Percentiles rank a stretch among this genome's conserved stretches.
Conservation (phyloP, 1,140 invertebrate species). For the Lethocerus indicus region DNA sequence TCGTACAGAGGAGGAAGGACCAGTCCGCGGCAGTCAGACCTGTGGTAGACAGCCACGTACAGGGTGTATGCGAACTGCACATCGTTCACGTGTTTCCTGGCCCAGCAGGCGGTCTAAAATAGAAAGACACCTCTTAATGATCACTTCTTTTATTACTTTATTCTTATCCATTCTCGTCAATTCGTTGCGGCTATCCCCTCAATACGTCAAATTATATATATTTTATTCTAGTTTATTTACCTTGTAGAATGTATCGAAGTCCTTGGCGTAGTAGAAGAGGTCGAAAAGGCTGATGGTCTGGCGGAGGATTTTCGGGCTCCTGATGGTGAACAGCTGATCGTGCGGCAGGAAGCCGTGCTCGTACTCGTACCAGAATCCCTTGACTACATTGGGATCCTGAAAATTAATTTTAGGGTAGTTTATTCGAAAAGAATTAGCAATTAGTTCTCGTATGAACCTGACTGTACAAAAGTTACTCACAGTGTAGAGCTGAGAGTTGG, state of each 20-base stretch:
- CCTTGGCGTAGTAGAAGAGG: constrained; percentile 45
- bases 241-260: constrained; percentile 22
- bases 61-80: constrained; percentile 43
- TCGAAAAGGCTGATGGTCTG: constrained; percentile 45
- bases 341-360: constrained; percentile 35
- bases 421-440: too few relatives aligned
- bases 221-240: too few relatives aligned
- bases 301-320: constrained; percentile 36
- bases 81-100: constrained; percentile 39
- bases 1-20: constrained; percentile 45
- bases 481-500: constrained; percentile 2
- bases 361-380: constrained; percentile 35
- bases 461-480: too few relatives aligned
- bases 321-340: constrained; percentile 39
- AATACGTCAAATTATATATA: too few relatives aligned
- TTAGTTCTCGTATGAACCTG: too few relatives aligned
- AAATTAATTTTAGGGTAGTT: too few relatives aligned
- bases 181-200: too few relatives aligned
- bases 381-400: constrained; percentile 34
- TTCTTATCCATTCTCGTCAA: too few relatives aligned
- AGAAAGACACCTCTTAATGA: too few relatives aligned
- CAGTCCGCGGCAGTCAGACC: constrained; percentile 37
- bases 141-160: too few relatives aligned
- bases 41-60: constrained; percentile 37
- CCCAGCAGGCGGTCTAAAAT: constrained; percentile 42